These are phyloP conservation scores for Microhierax caerulescens DNA, from an alignment of 2,797 vertebrate genomes.

Conservation along the genomic window DNA sequence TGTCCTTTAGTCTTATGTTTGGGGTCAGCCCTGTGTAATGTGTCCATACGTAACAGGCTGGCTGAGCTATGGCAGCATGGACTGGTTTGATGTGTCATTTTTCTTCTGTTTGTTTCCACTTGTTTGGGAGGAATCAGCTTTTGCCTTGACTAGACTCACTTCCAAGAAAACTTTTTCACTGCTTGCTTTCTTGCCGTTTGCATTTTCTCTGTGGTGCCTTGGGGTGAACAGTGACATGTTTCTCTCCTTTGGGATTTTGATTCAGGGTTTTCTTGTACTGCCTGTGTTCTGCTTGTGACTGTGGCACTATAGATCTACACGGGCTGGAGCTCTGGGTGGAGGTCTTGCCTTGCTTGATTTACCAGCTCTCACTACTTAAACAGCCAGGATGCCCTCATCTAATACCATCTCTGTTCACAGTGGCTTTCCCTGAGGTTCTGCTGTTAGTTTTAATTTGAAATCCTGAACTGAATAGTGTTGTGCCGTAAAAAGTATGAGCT, in stretches of 20 bases:
- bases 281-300: neutral
- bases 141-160: neutral
- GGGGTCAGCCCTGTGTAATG: fast-evolving
- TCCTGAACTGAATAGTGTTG: neutral
- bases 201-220: neutral
- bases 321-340: neutral
- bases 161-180: neutral
- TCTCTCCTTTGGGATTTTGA: neutral
- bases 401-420: neutral
- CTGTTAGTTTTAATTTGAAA: neutral
- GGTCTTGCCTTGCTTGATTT: neutral
- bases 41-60: neutral
- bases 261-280: neutral
- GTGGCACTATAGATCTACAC: neutral
- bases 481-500: neutral
- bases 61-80: fast-evolving
- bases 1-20: neutral
- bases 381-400: neutral
- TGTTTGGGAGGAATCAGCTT: neutral
- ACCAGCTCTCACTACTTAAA: neutral
- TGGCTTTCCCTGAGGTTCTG: neutral
- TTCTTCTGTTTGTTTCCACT: neutral
- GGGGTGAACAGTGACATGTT: neutral
- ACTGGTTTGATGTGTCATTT: neutral
- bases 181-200: neutral